Conservation (phyloP, 2,888 invertebrate species). For the Tuberolachnus salignus region DNA sequence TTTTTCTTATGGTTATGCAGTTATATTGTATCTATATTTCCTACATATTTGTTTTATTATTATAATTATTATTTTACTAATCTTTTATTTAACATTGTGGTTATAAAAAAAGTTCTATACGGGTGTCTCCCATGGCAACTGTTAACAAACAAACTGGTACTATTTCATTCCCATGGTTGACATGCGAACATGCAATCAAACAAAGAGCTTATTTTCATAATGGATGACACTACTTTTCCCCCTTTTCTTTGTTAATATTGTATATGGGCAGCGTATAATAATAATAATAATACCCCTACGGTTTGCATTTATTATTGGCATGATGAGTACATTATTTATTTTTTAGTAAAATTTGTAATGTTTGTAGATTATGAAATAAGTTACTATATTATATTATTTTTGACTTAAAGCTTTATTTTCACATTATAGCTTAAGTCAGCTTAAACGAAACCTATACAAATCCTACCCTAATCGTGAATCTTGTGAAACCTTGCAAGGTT, state of each 20-base stretch:
- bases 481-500: conserved; percentile 45
- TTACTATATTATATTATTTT: conserved; percentile 20
- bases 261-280: conserved; percentile 46
- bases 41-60: conserved; percentile 33
- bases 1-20: too few relatives aligned
- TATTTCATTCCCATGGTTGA: conserved; percentile 52
- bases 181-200: conserved; percentile 56
- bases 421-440: conserved; percentile 40
- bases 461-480: conserved; percentile 24
- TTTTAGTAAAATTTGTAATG: conserved; percentile 17
- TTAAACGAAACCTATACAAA: conserved; percentile 53
- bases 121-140: conserved; percentile 47
- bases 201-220: conserved; percentile 56
- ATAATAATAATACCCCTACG: conserved; percentile 41
- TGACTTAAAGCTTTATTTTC: conserved; percentile 30
- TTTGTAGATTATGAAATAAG: conserved; percentile 14
- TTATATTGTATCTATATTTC: too few relatives aligned
- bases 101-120: conserved; percentile 45
- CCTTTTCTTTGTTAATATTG: conserved; percentile 42
- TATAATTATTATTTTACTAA: conserved; percentile 43
- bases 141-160: conserved; percentile 47
- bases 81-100: conserved; percentile 51
- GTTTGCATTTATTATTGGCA: conserved; percentile 53
- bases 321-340: conserved; percentile 29
- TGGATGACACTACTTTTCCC: conserved; percentile 54